Base-by-base conservation (phyloP, 2,797 vertebrate genomes). In the Myotis myotis region DNA sequence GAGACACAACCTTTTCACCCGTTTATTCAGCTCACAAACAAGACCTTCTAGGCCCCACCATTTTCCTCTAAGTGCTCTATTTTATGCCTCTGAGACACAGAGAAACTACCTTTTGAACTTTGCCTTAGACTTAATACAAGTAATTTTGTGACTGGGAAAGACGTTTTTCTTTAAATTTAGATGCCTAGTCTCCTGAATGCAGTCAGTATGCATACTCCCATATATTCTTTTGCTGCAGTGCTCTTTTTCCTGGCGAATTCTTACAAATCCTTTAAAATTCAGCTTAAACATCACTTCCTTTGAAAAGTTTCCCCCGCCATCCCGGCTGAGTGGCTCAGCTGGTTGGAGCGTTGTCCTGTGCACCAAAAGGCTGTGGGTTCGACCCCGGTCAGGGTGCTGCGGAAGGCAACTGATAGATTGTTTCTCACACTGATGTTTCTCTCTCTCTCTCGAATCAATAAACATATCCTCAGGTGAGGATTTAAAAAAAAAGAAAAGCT, bases 231-330 rank as follows among this genome's bases (percentile, higher is more conserved):
- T 71, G 30, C 57, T 80, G 66, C 71, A 66, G 8, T 71, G 55
- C n/a, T 86, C 90, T 82, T 66, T 49, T 64, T 64, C 47, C 76
- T 89, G 62, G 30, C 49, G 64, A 66, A 85, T 89, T 93, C 49
- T 70, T 55, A 82, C 12, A 95, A 78, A 87, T 83, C 33, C 80
- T 94, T 94, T 62, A 90, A 89, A 76, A 78, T 51, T 89, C 81
- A 70, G 44, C 72, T 86, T 83, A 38, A 68, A 64, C 2, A 6
- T 70, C 36, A 80, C 72, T 78, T 93, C 66, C 49, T 80, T 49
- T 76, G 68, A 60, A 28, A 75, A 55, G 60, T 60, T 70, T 71
- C 49, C 66, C 41, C 13, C 49, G 36, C 79, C 41, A 19, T 19
- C 16, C 16, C 8, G 17, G n/a, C 16, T 33, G n/a, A 8, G n/a